Percentiles rank a stretch among this genome's conserved stretches.
Evolutionary conservation across 2,113 vertebrate species (phyloP).

Genomic region (Diadophis punctatus): DNA sequence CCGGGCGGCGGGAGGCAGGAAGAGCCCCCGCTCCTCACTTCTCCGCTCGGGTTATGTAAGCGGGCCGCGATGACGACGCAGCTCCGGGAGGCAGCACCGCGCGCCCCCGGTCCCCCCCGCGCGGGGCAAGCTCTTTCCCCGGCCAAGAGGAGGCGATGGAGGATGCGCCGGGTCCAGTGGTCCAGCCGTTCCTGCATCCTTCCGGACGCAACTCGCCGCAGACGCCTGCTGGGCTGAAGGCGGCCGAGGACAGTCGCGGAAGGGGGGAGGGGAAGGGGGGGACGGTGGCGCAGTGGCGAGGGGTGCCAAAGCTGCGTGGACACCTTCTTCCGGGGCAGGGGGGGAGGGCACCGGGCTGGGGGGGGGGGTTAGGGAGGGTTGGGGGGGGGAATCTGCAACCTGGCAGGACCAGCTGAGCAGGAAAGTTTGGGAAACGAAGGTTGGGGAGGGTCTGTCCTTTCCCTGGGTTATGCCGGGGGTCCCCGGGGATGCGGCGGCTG

Average conservation of each 20-base stretch:
- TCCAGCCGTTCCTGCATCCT: constrained; percentile 18
- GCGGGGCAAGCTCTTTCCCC: background rate
- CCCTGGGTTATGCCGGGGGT: background rate
- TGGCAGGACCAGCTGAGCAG: background rate
- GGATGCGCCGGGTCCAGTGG: background rate
- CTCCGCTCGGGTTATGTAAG: background rate
- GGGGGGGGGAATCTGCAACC: background rate
- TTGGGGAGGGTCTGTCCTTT: background rate
- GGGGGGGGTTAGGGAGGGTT: no score
- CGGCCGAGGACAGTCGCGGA: no score
- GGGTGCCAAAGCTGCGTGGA: background rate
- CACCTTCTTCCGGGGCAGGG: background rate
- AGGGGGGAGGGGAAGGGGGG: background rate
- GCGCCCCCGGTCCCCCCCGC: background rate
- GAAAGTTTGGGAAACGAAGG: background rate
- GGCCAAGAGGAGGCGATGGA: background rate
- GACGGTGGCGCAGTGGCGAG: background rate
- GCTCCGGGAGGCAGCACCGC: background rate
- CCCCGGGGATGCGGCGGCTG: background rate
- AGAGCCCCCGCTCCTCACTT: constrained; percentile 1
- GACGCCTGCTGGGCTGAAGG: background rate
- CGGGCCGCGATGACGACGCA: constrained; percentile 15
- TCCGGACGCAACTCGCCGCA: background rate
- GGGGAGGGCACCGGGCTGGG: background rate
- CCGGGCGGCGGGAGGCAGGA: background rate